A percentile compares a stretch with the other conserved stretches of the same genome.
phyloP scores from a whole-genome alignment of 1,140 invertebrate genomes.

The Drosophila sproati region DNA sequence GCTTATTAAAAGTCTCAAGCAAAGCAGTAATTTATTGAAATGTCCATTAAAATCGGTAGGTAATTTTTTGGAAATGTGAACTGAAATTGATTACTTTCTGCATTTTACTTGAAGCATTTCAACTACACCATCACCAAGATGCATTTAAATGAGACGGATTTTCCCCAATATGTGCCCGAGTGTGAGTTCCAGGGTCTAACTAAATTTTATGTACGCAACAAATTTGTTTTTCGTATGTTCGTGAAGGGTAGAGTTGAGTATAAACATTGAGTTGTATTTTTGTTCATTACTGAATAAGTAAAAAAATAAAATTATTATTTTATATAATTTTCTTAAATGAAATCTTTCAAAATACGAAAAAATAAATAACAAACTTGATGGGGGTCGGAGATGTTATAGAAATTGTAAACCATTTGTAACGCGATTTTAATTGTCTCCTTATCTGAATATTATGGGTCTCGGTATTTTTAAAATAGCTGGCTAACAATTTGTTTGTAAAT shows the following conservation, averaged over 20 bases:
- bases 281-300: too few species aligned
- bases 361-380: too few species aligned
- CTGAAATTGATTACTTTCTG: background rate
- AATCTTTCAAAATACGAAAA: too few species aligned
- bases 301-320: too few species aligned
- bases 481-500: background rate
- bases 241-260: background rate
- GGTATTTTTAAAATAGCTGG: background rate
- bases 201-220: background rate
- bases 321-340: too few species aligned
- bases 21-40: constrained; percentile 7
- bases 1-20: constrained; percentile 33
- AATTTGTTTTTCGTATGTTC: background rate
- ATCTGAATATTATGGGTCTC: too few species aligned
- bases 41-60: constrained; percentile 41
- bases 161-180: constrained; percentile 10
- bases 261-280: background rate
- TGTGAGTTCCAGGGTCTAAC: constrained; percentile 3
- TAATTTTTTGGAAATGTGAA: background rate
- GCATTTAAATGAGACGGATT: background rate
- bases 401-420: too few species aligned
- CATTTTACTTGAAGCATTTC: constrained; percentile 10
- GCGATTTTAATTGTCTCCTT: too few species aligned
- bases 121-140: constrained; percentile 5
- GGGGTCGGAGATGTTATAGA: too few species aligned